These are phyloP conservation scores for Habrosyne pyritoides DNA, from an alignment of 2,888 invertebrate species.

Conservation along the genomic window DNA sequence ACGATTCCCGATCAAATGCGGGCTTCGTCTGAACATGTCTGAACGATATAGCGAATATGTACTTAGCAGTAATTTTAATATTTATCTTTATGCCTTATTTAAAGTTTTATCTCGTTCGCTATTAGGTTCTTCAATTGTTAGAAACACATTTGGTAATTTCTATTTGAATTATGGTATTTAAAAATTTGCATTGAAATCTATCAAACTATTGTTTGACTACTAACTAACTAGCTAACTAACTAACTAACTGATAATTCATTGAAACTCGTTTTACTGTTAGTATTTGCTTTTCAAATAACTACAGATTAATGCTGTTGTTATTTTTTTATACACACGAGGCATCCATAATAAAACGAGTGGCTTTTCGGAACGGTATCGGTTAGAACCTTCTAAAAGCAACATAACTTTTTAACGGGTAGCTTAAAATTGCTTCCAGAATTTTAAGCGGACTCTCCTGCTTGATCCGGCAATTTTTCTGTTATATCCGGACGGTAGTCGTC, in stretches of 20 bases:
- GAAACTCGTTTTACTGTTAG: background rate
- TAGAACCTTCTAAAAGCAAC: slow-evolving; percentile 49
- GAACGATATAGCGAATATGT: no score
- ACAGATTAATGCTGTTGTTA: background rate
- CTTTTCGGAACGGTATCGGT: slow-evolving; percentile 40
- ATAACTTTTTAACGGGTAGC: slow-evolving; percentile 51
- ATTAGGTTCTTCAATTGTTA: no score
- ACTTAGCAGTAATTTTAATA: background rate
- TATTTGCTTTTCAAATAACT: background rate
- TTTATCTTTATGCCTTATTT: no score
- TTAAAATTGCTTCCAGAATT: slow-evolving; percentile 63
- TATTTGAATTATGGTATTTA: no score
- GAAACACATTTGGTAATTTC: no score
- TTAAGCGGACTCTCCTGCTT: slow-evolving; percentile 56
- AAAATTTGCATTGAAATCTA: no score
- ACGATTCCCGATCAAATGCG: background rate
- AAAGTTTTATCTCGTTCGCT: no score
- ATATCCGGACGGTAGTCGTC: slow-evolving; percentile 62
- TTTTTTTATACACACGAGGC: slow-evolving; percentile 9
- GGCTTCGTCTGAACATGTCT: no score
- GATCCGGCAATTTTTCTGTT: slow-evolving; percentile 77
- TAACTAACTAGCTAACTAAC: no score
- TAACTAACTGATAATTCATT: no score
- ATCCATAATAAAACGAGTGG: slow-evolving; percentile 49
- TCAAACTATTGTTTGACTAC: no score